Base-by-base conservation (phyloP, 2,888 invertebrate species). In the Zootermopsis nevadensis region DNA sequence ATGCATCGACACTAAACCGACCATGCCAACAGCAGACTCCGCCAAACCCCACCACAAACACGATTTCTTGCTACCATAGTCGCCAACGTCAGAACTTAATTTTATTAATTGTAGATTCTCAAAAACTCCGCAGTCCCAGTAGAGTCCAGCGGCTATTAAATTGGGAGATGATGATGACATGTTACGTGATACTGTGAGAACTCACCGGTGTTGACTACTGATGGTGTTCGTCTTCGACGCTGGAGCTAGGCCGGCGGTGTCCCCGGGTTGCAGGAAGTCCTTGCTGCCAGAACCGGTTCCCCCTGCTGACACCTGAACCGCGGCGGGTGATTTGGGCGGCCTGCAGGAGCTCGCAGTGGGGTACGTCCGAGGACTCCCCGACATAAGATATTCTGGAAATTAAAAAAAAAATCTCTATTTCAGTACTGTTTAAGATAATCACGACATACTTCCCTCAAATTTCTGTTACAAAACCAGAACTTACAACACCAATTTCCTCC, bases 351-450 rank as follows among this genome's bases (percentile, higher is more conserved):
- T 79, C 24, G 60, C 66, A 0, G 88, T 88, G 30, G 89, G 89
- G 86, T 89, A 89, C 84, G 87, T 89, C 84, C 89, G 87, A 81
- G 89, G 89, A 87, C 89, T 89, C 85, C 89, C 89, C 74, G 89
- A 88, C 89, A 89, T 89, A 87, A 89, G 87, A 87, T 89, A 89
- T 87, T 89, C 89, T 89, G 88, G 38, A 89, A 89, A 74, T 31
- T 30, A 69, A 27, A 27, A 7, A 69, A 27, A 24, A 31, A 19
- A 48, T 3, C 8, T 19, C 3, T 12, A 60, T 60, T 60, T 60
- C 60, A 27, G 22, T 55, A n/a, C 19, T 3, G 48, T 48, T 48
- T 19, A 48, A 1, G 19, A 12, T 0, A 19, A 19, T 19, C 48
- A 48, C 12, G 19, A 48, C 0, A 12, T 38, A 38, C 10, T 38